Evolutionary conservation across 1,140 invertebrate genomes (phyloP), one percentile per base, ranked within the genome.

Genomic region (Anagrus nilaparvatae): DNA sequence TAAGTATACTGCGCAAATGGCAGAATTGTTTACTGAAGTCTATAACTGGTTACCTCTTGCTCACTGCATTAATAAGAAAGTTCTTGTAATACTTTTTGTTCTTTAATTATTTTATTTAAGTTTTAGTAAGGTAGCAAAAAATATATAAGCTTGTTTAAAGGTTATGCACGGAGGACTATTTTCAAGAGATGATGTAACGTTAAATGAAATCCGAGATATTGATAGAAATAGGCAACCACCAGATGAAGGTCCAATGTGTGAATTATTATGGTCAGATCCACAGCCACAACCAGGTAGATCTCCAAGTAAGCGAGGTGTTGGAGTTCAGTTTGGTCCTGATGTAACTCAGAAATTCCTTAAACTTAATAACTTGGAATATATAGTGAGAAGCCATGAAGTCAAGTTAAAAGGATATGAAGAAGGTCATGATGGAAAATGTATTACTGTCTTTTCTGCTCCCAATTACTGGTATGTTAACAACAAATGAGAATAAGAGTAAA

Each of bases 311-410:
- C 78, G 97, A 44, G 97, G 97, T 3, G 92, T 99, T 5, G 96
- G 95, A 16, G 84, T 94, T 52, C 95, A 99, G 67, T 99, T 99
- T 72, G 97, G 97, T 6, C 96, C 97, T 0, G 94, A 99, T 66
- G 84, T 99, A 2, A 99, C 96, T 0, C 69, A 82, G 46, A 73
- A 74, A 43, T 99, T 99, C 67, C 74, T 94, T 17, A 65, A 80
- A 42, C 59, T 72, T 10, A 98, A 98, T 67, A 81, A 82, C 18
- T 72, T 98, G 14, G 87, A 96, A 53, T 98, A 97, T 60, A 75
- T 98, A 44, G 84, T 98, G 37, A 74, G 96, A 47, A 96, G 91
- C 67, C 96, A 99, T 65, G 97, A 99, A 67, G 97, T 99, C 4
- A 99, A 99, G 70, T 82, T 86, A 53, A 81, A 90, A 30, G 97